Conservation (phyloP, 2,888 invertebrate species). For the Yponomeuta cagnagella region DNA sequence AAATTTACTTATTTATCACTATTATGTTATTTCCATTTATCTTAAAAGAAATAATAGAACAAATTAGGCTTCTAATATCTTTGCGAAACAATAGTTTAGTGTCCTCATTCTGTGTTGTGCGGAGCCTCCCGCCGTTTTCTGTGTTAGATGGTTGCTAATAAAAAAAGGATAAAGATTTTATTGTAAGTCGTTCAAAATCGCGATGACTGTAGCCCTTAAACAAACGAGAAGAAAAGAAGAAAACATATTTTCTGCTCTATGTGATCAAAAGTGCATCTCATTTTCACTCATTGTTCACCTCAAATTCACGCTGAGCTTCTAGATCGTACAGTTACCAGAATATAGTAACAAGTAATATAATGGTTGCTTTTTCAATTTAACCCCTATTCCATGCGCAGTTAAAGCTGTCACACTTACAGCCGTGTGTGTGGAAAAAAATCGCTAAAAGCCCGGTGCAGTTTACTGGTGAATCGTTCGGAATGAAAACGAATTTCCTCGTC, state of each 20-base stretch:
- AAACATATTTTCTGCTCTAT: not conserved
- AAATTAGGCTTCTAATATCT: not conserved
- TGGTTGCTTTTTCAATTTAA: not conserved
- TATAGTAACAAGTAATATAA: not conserved
- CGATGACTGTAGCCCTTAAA: not conserved
- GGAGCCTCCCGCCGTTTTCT: not conserved
- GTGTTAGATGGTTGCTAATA: not conserved
- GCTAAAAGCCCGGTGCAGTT: not conserved
- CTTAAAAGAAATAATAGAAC: too few relatives aligned
- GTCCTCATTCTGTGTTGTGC: not conserved
- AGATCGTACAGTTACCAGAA: not conserved
- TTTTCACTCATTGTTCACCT: not conserved
- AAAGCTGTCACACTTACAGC: not conserved
- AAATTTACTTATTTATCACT: too few relatives aligned
- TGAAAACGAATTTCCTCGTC: not conserved
- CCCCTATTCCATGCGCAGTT: not conserved
- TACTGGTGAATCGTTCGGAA: not conserved
- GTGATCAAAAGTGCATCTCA: not conserved
- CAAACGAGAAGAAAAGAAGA: not conserved
- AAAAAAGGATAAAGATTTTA: slow-evolving; percentile 2
- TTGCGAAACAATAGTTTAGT: not conserved
- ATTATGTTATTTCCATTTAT: too few relatives aligned
- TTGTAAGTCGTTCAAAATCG: not conserved
- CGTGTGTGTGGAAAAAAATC: not conserved
- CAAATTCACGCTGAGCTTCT: not conserved